Base-by-base conservation (phyloP, 2,888 invertebrate species). In the Calliphora vomitoria region DNA sequence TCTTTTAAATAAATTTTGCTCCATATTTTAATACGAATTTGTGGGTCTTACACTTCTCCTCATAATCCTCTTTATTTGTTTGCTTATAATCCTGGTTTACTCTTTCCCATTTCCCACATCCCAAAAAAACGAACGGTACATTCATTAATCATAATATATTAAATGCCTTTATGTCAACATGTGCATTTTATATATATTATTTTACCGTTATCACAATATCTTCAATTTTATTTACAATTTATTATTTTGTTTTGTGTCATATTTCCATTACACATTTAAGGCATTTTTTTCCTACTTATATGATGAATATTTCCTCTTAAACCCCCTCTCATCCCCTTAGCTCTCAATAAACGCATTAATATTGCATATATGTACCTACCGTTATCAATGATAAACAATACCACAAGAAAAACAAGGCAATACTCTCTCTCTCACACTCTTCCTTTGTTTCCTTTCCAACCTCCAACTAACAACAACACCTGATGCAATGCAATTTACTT, bases 91-190 rank as follows among this genome's bases (percentile, higher is more conserved):
- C 50, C 50, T 8, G 10, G 44, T 44, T 13, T 44, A 44, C 44
- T 50, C 8, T 50, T 50, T 50, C n/a, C n/a, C 1, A n/a, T 8
- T 6, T 6, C n/a, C 13, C 4, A 25, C 25, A 25, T 47, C 15
- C 13, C 13, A 47, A 25, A 44, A 11, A 10, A 11, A 44, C 44
- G 35, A n/a, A 53, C 11, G 20, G 8, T 58, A 53, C 50, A 6
- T 50, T 20, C 74, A 50, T 64, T 50, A 62, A 64, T 64, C 64
- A 76, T 74, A 74, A 47, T 62, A 62, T 35, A 75, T 75, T 31
- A 31, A 62, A 62, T 62, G 25, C 62, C 47, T 53, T 71, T 60
- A 18, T 71, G 68, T 79, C 79, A 68, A 68, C 79, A 79, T 68
- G 38, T 68, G 68, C 55, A 68, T 78, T 78, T 78, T 38, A 53